These are phyloP conservation scores for Cynoglossus semilaevis DNA, from an alignment of 2,113 vertebrate species.

Conservation along the genomic window DNA sequence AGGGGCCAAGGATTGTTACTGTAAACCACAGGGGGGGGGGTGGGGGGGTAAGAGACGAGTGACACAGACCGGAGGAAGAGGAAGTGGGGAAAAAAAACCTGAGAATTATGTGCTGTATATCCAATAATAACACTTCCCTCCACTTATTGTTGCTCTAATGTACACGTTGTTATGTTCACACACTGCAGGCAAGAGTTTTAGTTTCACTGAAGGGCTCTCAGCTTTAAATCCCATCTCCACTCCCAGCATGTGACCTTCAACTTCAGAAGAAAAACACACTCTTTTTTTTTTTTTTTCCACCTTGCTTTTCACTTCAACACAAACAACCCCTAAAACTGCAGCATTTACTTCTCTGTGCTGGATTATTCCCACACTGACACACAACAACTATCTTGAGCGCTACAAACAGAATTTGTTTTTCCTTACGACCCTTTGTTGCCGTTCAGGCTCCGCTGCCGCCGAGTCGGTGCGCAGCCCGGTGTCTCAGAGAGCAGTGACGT, in stretches of 20 bases:
- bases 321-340: neutral
- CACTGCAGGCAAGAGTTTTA: too few relatives aligned
- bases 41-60: too few relatives aligned
- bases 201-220: too few relatives aligned
- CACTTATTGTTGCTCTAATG: too few relatives aligned
- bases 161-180: too few relatives aligned
- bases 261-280: too few relatives aligned
- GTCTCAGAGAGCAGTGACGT: slow-evolving; percentile 22
- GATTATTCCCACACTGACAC: slow-evolving; percentile 23
- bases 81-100: neutral
- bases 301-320: slow-evolving; percentile 1
- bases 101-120: neutral
- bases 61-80: neutral
- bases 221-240: too few relatives aligned
- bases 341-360: slow-evolving; percentile 6
- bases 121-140: too few relatives aligned
- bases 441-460: slow-evolving; percentile 30
- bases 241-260: too few relatives aligned
- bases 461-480: slow-evolving; percentile 39
- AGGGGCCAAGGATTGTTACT: slow-evolving; percentile 13
- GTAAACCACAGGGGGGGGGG: slow-evolving; percentile 26
- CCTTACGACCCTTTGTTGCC: slow-evolving; percentile 7
- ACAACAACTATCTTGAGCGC: slow-evolving; percentile 13
- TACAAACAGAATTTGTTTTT: slow-evolving; percentile 23
- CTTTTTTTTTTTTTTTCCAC: too few relatives aligned